Evolutionary conservation across 2,113 vertebrate genomes (phyloP).

Genomic region (Ophiodon elongatus): DNA sequence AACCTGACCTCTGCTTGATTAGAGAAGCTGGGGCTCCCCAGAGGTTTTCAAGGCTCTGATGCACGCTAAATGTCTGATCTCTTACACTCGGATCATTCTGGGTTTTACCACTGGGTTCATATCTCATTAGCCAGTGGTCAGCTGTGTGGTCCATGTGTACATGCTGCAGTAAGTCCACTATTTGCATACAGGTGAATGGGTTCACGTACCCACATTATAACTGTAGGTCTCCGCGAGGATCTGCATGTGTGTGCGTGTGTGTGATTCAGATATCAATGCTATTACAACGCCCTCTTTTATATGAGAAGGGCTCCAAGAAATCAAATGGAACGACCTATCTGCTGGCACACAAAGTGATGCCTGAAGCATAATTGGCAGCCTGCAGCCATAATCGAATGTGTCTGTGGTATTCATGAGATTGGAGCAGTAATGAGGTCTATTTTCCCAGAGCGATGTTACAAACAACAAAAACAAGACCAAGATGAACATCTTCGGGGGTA

Average conservation of each 20-base stretch:
- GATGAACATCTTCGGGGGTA: not conserved
- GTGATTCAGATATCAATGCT: constrained; percentile 6
- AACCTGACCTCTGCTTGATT: constrained; percentile 36
- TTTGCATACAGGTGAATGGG: not conserved
- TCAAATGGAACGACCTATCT: constrained; percentile 9
- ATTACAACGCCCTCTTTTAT: not conserved
- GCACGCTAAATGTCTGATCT: constrained; percentile 39
- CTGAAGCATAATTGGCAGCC: constrained; percentile 33
- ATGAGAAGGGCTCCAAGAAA: not conserved
- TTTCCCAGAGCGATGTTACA: constrained; percentile 36
- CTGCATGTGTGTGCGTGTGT: not conserved
- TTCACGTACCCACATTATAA: not conserved
- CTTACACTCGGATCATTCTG: constrained; percentile 13
- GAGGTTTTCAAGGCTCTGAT: not conserved
- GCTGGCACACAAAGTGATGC: constrained; percentile 7
- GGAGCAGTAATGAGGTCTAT: constrained; percentile 32
- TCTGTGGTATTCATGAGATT: constrained; percentile 34
- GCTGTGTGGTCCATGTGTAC: not conserved
- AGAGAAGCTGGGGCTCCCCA: constrained; percentile 8
- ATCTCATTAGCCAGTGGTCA: constrained; percentile 43
- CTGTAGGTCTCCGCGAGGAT: not conserved
- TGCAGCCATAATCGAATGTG: constrained; percentile 36
- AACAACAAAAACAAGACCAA: constrained; percentile 29
- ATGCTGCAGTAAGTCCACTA: not conserved
- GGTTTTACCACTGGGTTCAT: constrained; percentile 17